These are phyloP conservation scores for Bubalus kerabau DNA, from an alignment of 2,113 vertebrate species.

Conservation along the genomic window DNA sequence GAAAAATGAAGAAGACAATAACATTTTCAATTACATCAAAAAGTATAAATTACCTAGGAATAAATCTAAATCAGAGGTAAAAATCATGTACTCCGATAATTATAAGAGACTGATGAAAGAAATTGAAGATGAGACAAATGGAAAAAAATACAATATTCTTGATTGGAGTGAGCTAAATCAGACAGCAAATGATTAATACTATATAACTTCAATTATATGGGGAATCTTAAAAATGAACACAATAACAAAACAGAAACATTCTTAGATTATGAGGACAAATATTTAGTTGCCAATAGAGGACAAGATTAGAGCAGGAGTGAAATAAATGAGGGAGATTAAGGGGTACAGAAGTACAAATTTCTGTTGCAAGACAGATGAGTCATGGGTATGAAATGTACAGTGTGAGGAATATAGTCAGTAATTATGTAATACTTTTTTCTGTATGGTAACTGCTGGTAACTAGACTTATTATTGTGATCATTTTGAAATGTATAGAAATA, in stretches of 20 bases:
- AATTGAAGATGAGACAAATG: background rate
- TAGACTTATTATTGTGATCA: background rate
- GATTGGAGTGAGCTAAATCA: background rate
- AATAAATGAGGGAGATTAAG: background rate
- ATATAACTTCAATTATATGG: background rate
- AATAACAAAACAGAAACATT: background rate
- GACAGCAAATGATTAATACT: background rate
- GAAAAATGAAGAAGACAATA: background rate
- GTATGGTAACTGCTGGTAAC: background rate
- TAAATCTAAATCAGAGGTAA: background rate
- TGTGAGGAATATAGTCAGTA: background rate
- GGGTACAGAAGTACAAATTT: background rate
- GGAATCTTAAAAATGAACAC: background rate
- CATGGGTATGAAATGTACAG: background rate
- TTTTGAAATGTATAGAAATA: background rate
- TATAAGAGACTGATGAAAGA: background rate
- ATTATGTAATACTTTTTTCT: background rate
- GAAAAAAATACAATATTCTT: background rate
- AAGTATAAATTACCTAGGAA: background rate
- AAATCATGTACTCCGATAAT: background rate
- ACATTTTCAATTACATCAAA: background rate
- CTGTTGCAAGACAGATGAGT: background rate
- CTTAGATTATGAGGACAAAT: background rate
- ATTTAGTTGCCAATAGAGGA: background rate
- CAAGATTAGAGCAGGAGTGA: background rate